These are phyloP conservation scores for Mirounga angustirostris DNA, from an alignment of 2,113 vertebrate species.

Conservation along the genomic window DNA sequence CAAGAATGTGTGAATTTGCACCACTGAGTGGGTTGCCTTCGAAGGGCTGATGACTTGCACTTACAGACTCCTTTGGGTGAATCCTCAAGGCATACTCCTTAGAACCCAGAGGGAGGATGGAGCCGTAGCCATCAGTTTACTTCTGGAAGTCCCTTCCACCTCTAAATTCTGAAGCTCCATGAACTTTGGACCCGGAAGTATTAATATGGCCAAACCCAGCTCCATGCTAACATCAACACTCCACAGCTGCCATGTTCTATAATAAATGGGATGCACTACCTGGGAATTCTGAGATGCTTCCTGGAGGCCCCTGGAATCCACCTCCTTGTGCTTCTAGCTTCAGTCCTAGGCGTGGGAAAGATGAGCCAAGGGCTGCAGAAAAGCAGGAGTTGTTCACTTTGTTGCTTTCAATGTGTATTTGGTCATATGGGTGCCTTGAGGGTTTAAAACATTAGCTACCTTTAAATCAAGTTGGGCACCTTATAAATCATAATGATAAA, in stretches of 20 bases:
- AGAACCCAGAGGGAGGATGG: neutral
- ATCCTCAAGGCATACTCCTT: neutral
- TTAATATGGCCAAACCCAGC: no score
- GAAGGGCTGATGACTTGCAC: neutral
- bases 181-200: neutral
- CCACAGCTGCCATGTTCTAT: neutral
- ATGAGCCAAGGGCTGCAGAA: neutral
- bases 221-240: neutral
- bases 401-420: conserved; percentile 45
- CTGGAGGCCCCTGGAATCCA: neutral
- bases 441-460: conserved; percentile 76
- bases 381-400: conserved; percentile 48
- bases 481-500: conserved; percentile 85
- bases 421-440: conserved; percentile 65
- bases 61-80: no score
- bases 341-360: neutral
- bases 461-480: conserved; percentile 82
- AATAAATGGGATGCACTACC: neutral
- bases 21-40: rapidly evolving
- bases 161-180: neutral
- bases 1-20: neutral
- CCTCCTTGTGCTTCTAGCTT: neutral
- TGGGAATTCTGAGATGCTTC: neutral
- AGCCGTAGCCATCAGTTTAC: neutral
- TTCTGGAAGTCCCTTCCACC: no score